phyloP scores from a whole-genome alignment of 2,113 vertebrate genomes.

The Hydropotes inermis region DNA sequence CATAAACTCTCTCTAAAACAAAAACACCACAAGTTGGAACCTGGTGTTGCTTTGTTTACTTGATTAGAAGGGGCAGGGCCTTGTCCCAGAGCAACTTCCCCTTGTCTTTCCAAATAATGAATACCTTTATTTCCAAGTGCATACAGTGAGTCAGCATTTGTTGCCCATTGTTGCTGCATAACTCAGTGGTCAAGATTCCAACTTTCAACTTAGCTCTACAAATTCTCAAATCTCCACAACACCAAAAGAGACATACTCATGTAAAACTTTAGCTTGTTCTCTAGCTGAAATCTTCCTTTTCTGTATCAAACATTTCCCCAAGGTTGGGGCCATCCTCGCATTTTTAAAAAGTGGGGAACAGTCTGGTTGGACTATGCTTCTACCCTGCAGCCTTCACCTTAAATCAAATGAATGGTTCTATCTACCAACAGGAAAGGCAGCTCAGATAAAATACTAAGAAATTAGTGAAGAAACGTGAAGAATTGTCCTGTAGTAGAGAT shows the following conservation, averaged over 20 bases:
- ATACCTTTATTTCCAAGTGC: neutral
- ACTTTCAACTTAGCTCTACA: neutral
- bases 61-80: constrained; percentile 32
- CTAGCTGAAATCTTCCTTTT: constrained; percentile 34
- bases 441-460: constrained; percentile 2
- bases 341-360: neutral
- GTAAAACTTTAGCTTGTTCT: neutral
- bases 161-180: neutral
- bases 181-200: constrained; percentile 5
- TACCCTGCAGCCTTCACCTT: neutral
- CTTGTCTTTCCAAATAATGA: constrained; percentile 46
- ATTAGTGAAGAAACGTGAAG: neutral
- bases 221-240: neutral
- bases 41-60: neutral
- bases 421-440: neutral
- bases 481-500: neutral
- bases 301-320: neutral
- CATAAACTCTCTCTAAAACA: neutral
- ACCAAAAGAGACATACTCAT: neutral
- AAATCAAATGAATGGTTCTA: neutral
- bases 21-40: neutral
- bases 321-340: neutral
- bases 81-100: neutral
- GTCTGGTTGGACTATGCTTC: neutral
- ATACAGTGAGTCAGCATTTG: neutral